Conservation (phyloP, 2,113 vertebrate genomes). For the Eulemur rufifrons region DNA sequence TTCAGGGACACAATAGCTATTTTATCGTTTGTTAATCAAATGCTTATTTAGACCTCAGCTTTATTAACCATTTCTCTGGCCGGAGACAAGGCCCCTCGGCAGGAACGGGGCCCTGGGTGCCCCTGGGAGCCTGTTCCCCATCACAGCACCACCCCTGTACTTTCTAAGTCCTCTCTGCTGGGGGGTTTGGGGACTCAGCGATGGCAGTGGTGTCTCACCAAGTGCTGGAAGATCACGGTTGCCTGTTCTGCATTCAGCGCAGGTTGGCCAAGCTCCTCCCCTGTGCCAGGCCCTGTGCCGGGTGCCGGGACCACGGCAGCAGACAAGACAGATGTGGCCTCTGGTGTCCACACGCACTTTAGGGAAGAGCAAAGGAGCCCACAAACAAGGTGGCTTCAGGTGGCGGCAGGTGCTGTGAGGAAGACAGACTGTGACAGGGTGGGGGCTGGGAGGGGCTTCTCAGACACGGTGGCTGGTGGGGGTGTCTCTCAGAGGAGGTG, state of each 20-base stretch:
- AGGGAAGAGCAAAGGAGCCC: background rate
- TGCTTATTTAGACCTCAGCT: conserved; percentile 88
- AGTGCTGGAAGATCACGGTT: background rate
- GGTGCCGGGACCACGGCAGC: background rate
- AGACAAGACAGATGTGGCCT: background rate
- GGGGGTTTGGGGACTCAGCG: background rate
- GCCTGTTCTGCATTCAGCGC: fast-evolving
- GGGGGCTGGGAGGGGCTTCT: background rate
- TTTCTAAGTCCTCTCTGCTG: background rate
- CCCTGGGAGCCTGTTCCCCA: background rate
- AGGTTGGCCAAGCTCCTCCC: background rate
- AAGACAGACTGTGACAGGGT: background rate
- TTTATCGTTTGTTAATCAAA: conserved; percentile 92
- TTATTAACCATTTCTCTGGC: conserved; percentile 84
- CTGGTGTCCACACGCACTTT: background rate
- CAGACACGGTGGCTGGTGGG: background rate
- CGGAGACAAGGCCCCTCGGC: background rate
- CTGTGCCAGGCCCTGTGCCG: background rate
- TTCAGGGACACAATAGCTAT: conserved; percentile 90
- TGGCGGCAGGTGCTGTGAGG: background rate
- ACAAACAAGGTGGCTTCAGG: background rate
- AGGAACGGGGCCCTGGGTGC: background rate
- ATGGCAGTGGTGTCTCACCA: background rate
- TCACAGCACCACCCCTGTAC: background rate
- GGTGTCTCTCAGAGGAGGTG: background rate